Percentiles rank a stretch among this genome's conserved stretches.
phyloP scores from a whole-genome alignment of 2,888 invertebrate species.

The Meganola albula region DNA sequence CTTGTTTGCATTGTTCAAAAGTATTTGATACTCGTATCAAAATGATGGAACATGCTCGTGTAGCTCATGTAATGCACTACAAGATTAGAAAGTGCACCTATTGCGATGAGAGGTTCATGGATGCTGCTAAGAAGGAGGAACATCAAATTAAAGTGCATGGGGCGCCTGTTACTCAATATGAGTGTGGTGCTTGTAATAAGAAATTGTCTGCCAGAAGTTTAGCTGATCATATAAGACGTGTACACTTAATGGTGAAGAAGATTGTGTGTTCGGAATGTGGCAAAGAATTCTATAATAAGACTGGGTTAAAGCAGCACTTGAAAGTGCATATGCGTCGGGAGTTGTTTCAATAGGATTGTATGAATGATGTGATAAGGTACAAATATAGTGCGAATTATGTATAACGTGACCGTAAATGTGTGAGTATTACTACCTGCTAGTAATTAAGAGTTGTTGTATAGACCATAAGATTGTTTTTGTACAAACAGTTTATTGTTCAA shows the following conservation, averaged over 20 bases:
- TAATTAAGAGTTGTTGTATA: no score
- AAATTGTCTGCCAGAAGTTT: conserved; percentile 31
- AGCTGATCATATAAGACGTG: conserved; percentile 31
- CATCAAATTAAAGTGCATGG: conserved; percentile 41
- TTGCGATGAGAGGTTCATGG: conserved; percentile 40
- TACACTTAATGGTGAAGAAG: conserved; percentile 39
- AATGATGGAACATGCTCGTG: conserved; percentile 44
- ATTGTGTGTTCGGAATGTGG: conserved; percentile 35
- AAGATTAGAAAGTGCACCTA: conserved; percentile 38
- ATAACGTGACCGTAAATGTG: no score
- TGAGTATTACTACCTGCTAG: no score
- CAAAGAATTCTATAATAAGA: conserved; percentile 15
- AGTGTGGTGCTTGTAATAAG: conserved; percentile 40
- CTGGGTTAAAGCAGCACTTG: conserved; percentile 15
- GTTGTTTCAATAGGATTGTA: no score
- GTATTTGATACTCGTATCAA: conserved; percentile 45
- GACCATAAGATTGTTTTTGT: no score
- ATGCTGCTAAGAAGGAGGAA: conserved; percentile 19
- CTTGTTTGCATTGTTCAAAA: conserved; percentile 46
- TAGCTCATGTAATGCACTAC: conserved; percentile 34
- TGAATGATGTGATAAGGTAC: no score
- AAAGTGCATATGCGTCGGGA: no score
- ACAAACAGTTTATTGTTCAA: no score
- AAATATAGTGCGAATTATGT: no score
- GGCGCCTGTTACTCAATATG: conserved; percentile 20